phyloP scores from a whole-genome alignment of 2,113 vertebrate species.

The Lathamus discolor region DNA sequence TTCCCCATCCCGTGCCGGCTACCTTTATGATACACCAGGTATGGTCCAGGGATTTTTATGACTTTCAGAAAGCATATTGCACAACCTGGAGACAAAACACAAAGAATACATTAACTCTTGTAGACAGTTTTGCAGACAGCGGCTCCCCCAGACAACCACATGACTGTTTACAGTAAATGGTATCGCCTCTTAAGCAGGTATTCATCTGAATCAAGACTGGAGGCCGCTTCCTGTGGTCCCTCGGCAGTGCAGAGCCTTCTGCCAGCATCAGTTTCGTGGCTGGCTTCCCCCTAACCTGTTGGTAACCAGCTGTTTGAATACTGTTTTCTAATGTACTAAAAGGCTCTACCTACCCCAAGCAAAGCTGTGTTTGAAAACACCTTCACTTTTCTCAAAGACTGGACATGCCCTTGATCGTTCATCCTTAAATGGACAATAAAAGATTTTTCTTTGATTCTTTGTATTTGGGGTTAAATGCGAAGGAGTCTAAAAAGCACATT shows the following conservation, averaged over 20 bases:
- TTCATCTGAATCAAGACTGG: neutral
- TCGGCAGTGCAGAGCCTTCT: neutral
- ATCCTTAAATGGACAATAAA: neutral
- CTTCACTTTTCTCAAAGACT: neutral
- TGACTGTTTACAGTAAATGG: slow-evolving; percentile 1
- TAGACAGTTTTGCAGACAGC: slow-evolving; percentile 29
- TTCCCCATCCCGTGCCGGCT: neutral
- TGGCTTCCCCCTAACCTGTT: neutral
- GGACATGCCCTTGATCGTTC: neutral
- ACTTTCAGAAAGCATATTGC: slow-evolving; percentile 17
- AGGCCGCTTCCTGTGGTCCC: neutral
- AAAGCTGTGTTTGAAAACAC: neutral
- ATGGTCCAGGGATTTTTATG: slow-evolving; percentile 21
- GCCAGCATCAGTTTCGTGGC: neutral
- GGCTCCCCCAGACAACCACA: neutral
- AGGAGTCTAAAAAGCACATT: neutral
- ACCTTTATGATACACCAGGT: neutral
- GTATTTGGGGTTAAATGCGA: neutral
- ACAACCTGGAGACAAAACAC: slow-evolving; percentile 35
- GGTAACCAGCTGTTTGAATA: neutral
- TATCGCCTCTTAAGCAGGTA: neutral
- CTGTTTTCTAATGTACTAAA: neutral
- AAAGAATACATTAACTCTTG: neutral
- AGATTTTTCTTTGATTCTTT: neutral
- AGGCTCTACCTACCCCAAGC: neutral